A percentile compares a stretch with the other conserved stretches of the same genome.
Evolutionary conservation across 2,113 vertebrate genomes (phyloP).

Genomic region (Diphyllodes magnificus): DNA sequence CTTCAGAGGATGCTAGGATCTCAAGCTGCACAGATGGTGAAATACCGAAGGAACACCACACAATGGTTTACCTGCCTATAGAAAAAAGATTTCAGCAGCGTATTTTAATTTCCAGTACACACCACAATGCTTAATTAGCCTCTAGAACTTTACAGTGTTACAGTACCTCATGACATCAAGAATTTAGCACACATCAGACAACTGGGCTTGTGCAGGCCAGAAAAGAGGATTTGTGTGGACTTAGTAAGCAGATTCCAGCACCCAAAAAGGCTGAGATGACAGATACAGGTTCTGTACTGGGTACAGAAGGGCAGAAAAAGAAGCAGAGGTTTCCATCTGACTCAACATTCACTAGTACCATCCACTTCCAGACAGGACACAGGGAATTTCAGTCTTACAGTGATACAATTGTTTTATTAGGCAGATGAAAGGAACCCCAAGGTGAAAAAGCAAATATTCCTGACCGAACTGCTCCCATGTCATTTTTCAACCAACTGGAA

Average conservation of each 20-base stretch:
- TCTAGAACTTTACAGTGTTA: not conserved
- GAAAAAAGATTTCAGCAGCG: not conserved
- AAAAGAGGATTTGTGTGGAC: not conserved
- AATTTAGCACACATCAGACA: not conserved
- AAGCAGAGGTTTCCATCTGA: not conserved
- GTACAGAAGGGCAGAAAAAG: not conserved
- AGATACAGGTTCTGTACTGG: not conserved
- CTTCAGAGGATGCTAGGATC: not conserved
- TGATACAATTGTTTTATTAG: slow-evolving; percentile 35
- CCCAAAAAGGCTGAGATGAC: not conserved
- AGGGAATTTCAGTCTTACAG: not conserved
- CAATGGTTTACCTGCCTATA: not conserved
- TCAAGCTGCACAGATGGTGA: not conserved
- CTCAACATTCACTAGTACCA: not conserved
- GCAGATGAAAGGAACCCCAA: slow-evolving; percentile 19
- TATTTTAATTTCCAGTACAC: not conserved
- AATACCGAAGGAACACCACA: not conserved
- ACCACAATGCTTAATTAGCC: not conserved
- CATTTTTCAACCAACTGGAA: slow-evolving; percentile 26
- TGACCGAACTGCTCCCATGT: slow-evolving; percentile 19
- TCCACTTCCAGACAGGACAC: not conserved
- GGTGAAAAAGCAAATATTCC: slow-evolving; percentile 42
- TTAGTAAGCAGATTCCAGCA: not conserved
- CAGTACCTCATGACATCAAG: not conserved
- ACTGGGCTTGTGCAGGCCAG: not conserved